These are phyloP conservation scores for Hippopotamus amphibius DNA, from an alignment of 2,113 vertebrate genomes.

Conservation along the genomic window DNA sequence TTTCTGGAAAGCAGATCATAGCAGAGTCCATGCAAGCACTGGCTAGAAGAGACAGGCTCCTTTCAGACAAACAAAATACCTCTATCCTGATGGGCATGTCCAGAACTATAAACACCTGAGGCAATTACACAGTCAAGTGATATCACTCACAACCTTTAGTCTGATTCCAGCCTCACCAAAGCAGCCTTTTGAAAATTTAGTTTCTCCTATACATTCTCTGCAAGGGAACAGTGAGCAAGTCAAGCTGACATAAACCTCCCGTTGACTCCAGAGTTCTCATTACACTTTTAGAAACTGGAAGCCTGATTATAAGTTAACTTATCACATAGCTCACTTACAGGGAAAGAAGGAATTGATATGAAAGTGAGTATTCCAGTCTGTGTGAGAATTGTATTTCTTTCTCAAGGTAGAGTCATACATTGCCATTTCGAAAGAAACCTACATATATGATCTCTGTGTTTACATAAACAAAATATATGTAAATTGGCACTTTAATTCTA, in stretches of 20 bases:
- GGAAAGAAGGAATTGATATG: not conserved
- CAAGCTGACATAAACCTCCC: constrained; percentile 26
- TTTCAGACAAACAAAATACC: not conserved
- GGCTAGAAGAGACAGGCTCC: not conserved
- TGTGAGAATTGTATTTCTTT: constrained; percentile 23
- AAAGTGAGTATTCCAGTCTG: constrained; percentile 24
- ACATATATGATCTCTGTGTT: not conserved
- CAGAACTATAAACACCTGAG: not conserved
- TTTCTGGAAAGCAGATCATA: not conserved
- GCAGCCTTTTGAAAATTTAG: not conserved
- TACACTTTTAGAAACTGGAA: constrained; percentile 26
- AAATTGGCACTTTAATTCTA: constrained; percentile 36
- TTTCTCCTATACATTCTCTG: constrained; percentile 11
- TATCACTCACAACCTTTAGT: not conserved
- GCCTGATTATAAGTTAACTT: constrained; percentile 45
- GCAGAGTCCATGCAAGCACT: not conserved
- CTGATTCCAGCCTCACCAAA: not conserved
- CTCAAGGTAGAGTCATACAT: not conserved
- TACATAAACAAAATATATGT: constrained; percentile 57
- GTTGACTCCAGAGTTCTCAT: constrained; percentile 42
- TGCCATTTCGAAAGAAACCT: constrained; percentile 12
- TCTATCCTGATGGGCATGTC: not conserved
- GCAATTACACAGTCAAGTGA: not conserved
- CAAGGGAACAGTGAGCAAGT: constrained; percentile 8
- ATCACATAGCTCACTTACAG: not conserved